These are phyloP conservation scores for Cacoxenus indagator DNA, from an alignment of 2,888 invertebrate genomes.

Conservation along the genomic window DNA sequence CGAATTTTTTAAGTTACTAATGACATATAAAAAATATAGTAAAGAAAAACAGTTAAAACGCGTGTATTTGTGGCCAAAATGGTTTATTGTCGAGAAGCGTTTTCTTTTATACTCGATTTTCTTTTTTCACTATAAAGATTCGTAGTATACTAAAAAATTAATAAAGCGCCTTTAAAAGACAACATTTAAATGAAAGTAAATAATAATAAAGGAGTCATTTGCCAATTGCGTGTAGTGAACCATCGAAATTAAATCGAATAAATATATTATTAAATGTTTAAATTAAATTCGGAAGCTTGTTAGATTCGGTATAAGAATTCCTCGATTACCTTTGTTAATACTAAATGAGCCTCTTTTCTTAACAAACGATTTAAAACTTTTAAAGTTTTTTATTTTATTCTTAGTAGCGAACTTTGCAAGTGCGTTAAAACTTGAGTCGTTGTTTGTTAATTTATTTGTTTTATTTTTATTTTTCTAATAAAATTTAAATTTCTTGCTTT, in stretches of 20 bases:
- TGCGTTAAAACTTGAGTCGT: not conserved
- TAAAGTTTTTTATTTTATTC: not conserved
- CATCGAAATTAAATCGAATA: not conserved
- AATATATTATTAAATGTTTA: too few species aligned
- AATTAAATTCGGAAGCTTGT: too few species aligned
- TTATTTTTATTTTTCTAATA: not conserved
- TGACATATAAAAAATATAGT: not conserved
- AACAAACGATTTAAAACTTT: not conserved
- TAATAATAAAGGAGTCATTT: too few species aligned
- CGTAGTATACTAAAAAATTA: too few species aligned
- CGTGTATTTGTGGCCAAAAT: not conserved
- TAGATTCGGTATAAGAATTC: too few species aligned
- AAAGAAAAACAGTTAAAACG: not conserved
- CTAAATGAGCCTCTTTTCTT: not conserved
- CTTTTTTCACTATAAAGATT: too few species aligned
- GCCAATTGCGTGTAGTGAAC: too few species aligned
- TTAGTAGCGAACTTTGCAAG: too few species aligned
- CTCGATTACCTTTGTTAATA: not conserved
- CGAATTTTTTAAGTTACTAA: too few species aligned
- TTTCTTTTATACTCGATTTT: not conserved
- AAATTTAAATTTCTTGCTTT: not conserved
- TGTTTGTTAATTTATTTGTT: not conserved
- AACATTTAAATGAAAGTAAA: too few species aligned
- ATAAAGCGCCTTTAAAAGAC: too few species aligned
- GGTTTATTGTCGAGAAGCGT: slow-evolving; percentile 1